These are phyloP conservation scores for Xiphophorus hellerii DNA, from an alignment of 2,113 vertebrate species.

Conservation along the genomic window DNA sequence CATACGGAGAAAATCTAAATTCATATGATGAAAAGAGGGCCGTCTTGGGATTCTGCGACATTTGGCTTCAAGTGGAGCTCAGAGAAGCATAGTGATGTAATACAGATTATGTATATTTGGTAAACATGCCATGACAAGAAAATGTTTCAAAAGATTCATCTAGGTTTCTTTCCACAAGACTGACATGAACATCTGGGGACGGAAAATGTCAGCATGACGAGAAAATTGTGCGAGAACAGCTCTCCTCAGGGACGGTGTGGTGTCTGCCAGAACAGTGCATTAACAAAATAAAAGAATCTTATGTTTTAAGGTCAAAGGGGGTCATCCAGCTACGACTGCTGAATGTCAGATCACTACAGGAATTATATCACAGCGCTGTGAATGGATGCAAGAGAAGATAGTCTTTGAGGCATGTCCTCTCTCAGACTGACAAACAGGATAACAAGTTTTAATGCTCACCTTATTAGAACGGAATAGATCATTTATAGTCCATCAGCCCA, in stretches of 20 bases:
- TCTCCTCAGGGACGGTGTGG: constrained; percentile 20
- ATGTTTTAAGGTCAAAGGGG: constrained; percentile 32
- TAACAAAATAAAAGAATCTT: constrained; percentile 40
- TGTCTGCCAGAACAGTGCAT: constrained; percentile 22
- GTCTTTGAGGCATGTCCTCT: constrained; percentile 31
- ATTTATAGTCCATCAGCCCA: too few species aligned
- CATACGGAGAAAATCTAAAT: constrained; percentile 10
- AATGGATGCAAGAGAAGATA: constrained; percentile 20
- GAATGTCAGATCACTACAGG: constrained; percentile 48
- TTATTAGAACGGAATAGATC: constrained; percentile 29
- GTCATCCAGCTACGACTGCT: constrained; percentile 20
- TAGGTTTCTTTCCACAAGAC: constrained; percentile 45
- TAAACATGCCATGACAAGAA: background rate
- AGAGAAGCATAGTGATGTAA: background rate
- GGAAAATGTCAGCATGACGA: constrained; percentile 53
- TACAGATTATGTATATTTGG: constrained; percentile 8
- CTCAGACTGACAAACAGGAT: too few species aligned
- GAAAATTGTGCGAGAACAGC: constrained; percentile 33
- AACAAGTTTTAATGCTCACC: too few species aligned
- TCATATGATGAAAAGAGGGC: background rate
- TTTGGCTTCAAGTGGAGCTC: background rate
- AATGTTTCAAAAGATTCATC: constrained; percentile 5
- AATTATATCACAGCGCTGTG: constrained; percentile 19
- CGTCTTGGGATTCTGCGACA: background rate
- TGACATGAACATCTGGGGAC: constrained; percentile 40